Percentiles rank a stretch among this genome's conserved stretches.
Conservation (phyloP, 2,797 vertebrate species). For the Xiphorhynchus erythropygius region DNA sequence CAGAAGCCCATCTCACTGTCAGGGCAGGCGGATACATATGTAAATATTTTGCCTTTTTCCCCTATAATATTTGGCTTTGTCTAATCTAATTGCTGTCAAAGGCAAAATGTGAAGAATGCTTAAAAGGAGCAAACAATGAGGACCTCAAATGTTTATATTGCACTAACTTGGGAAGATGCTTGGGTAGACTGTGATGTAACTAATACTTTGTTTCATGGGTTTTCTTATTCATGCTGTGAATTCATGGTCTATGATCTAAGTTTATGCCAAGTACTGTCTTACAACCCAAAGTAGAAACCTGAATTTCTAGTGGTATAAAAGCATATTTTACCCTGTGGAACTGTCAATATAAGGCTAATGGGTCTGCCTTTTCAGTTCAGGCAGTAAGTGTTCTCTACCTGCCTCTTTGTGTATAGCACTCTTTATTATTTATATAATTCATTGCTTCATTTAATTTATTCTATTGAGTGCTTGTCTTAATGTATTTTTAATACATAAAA, state of each 20-base stretch:
- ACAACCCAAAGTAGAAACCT: not conserved
- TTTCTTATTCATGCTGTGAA: constrained; percentile 17
- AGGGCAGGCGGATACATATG: constrained; percentile 76
- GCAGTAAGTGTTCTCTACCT: not conserved
- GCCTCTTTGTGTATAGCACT: not conserved
- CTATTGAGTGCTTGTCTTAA: constrained; percentile 28
- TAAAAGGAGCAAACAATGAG: constrained; percentile 63
- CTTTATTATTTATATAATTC: constrained; percentile 30
- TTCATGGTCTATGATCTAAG: not conserved
- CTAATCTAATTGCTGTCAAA: constrained; percentile 78
- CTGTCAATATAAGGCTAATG: not conserved
- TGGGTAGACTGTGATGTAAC: not conserved
- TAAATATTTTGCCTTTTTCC: constrained; percentile 80
- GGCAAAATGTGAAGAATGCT: constrained; percentile 61
- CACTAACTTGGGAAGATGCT: constrained; percentile 25
- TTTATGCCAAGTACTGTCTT: not conserved
- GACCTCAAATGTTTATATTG: constrained; percentile 26
- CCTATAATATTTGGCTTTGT: constrained; percentile 78
- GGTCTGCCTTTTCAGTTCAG: not conserved
- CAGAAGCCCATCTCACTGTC: constrained; percentile 76
- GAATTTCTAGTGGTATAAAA: not conserved
- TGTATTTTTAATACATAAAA: constrained; percentile 55
- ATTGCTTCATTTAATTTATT: constrained; percentile 51
- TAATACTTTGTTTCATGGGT: constrained; percentile 36
- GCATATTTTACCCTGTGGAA: not conserved